Conservation (phyloP, 2,888 invertebrate genomes). For the Anthrax anthrax region DNA sequence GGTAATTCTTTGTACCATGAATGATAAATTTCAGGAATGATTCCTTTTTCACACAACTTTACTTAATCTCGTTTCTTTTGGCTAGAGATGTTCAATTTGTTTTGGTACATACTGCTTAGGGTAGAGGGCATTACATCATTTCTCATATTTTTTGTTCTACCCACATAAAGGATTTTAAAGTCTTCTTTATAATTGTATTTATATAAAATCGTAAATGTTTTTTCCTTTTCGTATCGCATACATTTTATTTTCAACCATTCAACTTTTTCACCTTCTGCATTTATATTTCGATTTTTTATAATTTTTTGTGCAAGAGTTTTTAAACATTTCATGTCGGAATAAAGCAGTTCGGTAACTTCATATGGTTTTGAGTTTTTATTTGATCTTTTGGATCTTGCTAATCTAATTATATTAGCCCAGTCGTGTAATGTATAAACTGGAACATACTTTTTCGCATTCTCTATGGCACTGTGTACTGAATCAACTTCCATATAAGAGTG, state of each 20-base stretch:
- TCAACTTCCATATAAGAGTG: background rate
- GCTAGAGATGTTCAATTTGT: background rate
- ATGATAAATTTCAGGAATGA: constrained; percentile 2
- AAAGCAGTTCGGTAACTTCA: background rate
- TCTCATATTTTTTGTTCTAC: background rate
- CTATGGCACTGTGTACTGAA: background rate
- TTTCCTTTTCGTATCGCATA: constrained; percentile 3
- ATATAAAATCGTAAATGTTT: background rate
- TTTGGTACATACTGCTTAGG: background rate
- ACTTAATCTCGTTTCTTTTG: constrained; percentile 1
- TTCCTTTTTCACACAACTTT: background rate
- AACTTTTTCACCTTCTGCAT: constrained; percentile 1
- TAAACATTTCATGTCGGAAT: background rate
- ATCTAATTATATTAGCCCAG: constrained; percentile 1
- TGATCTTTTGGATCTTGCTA: background rate
- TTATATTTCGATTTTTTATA: constrained; percentile 1
- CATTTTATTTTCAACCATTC: constrained; percentile 2
- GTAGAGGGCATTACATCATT: background rate
- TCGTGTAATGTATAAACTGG: background rate
- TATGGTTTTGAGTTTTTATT: background rate
- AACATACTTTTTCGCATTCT: constrained; percentile 1
- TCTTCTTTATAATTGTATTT: background rate
- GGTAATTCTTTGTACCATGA: constrained; percentile 2
- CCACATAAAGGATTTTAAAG: background rate
- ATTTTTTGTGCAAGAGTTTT: background rate